Percentiles rank a stretch among this genome's conserved stretches.
phyloP scores from a whole-genome alignment of 2,797 vertebrate genomes.

The Chiroxiphia lanceolata region DNA sequence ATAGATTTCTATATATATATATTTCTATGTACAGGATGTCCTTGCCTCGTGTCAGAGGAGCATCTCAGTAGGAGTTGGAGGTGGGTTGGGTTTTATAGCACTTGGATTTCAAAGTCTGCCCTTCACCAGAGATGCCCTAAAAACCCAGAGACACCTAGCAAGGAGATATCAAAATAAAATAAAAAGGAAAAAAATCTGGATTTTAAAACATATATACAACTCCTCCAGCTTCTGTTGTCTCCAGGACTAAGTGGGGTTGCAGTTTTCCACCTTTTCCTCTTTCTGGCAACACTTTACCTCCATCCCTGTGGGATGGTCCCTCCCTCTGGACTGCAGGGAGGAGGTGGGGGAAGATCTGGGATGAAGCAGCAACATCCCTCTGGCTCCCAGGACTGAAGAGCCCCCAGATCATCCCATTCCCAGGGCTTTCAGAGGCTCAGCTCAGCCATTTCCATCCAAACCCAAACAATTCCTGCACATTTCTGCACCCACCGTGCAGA shows the following conservation, averaged over 20 bases:
- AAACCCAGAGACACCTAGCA: conserved; percentile 26
- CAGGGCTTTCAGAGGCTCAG: background rate
- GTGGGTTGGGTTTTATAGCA: background rate
- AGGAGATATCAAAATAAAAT: conserved; percentile 9
- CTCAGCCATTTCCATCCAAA: background rate
- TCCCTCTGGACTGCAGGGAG: background rate
- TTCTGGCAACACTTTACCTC: background rate
- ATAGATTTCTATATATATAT: conserved; percentile 54
- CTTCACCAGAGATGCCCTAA: conserved; percentile 9
- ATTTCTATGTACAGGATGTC: conserved; percentile 56
- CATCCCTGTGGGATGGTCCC: background rate
- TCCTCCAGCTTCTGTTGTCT: background rate
- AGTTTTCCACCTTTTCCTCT: background rate
- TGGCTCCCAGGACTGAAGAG: background rate
- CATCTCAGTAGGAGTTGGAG: background rate
- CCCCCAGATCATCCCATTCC: background rate
- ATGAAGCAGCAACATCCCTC: background rate
- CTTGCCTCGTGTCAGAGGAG: background rate
- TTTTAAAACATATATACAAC: conserved; percentile 39
- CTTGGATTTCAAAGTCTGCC: conserved; percentile 50
- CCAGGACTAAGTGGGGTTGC: background rate
- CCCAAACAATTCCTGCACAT: background rate
- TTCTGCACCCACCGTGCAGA: background rate
- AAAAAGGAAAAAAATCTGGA: background rate
- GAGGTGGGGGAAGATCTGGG: background rate